Evolutionary conservation across 2,888 invertebrate species (phyloP).

Genomic region (Brachypalpus laphriformis): DNA sequence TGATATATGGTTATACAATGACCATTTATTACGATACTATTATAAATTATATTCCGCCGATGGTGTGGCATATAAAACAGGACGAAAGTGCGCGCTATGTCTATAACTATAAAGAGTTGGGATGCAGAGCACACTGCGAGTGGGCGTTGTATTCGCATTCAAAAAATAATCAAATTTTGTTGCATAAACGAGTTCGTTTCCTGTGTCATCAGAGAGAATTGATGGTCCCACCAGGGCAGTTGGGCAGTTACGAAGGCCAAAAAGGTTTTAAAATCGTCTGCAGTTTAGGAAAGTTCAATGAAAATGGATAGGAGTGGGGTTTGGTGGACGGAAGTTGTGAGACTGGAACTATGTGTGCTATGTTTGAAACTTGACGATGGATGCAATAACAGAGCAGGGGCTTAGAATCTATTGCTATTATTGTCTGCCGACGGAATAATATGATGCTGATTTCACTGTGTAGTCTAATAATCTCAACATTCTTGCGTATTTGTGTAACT

Average conservation of each 20-base stretch:
- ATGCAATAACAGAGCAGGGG: too few species aligned
- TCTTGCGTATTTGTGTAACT: too few species aligned
- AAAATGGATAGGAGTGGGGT: background rate
- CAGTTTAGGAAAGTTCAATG: background rate
- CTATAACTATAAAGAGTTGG: background rate
- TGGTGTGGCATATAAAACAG: conserved; percentile 72
- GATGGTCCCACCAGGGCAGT: conserved; percentile 51
- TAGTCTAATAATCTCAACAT: too few species aligned
- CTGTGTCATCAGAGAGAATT: conserved; percentile 57
- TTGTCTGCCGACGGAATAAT: too few species aligned
- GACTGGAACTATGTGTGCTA: background rate
- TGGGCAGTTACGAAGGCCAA: background rate
- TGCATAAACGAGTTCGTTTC: conserved; percentile 61
- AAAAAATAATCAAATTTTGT: conserved; percentile 69
- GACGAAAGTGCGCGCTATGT: conserved; percentile 21
- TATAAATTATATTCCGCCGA: conserved; percentile 76
- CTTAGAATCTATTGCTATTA: too few species aligned
- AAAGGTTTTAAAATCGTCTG: background rate
- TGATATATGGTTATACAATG: conserved; percentile 76
- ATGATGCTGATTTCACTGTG: too few species aligned
- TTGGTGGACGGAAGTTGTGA: background rate
- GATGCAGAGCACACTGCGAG: background rate
- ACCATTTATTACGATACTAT: conserved; percentile 76
- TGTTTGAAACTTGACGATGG: background rate
- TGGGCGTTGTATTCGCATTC: conserved; percentile 48